Conservation (phyloP, 1,140 invertebrate genomes). For the Drosophila athabasca region DNA sequence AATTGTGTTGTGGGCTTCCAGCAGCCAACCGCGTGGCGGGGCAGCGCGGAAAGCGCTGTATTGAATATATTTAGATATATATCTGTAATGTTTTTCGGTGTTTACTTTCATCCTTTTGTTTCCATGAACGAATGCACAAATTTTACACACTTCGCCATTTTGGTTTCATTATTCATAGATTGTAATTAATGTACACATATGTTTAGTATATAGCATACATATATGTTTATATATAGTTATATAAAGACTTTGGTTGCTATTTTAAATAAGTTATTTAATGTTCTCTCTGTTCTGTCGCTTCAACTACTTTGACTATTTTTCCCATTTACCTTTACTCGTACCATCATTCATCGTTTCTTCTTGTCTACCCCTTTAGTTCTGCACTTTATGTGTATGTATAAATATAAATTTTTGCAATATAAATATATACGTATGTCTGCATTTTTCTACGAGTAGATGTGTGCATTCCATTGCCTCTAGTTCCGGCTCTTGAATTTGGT, state of each 20-base stretch:
- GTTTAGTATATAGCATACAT: constrained; percentile 63
- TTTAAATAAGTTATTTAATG: constrained; percentile 59
- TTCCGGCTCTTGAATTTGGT: constrained; percentile 3
- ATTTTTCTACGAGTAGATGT: constrained; percentile 32
- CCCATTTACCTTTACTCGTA: background rate
- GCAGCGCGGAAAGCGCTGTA: constrained; percentile 47
- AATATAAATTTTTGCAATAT: constrained; percentile 68
- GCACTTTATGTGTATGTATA: constrained; percentile 61
- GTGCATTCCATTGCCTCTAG: constrained; percentile 38
- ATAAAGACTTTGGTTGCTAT: constrained; percentile 67
- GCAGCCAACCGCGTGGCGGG: constrained; percentile 33
- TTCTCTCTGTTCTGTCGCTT: constrained; percentile 27
- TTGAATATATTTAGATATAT: constrained; percentile 72
- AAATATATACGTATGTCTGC: constrained; percentile 42
- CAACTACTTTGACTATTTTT: constrained; percentile 73
- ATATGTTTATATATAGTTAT: constrained; percentile 71
- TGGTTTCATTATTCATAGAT: constrained; percentile 73
- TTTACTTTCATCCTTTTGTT: constrained; percentile 82
- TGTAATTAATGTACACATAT: constrained; percentile 76
- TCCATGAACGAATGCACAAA: constrained; percentile 79
- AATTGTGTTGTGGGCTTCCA: constrained; percentile 69
- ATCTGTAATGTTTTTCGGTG: constrained; percentile 79
- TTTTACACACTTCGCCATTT: constrained; percentile 81
- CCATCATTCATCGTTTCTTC: too few relatives aligned
- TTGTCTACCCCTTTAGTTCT: constrained; percentile 34